Conservation (phyloP, 2,888 invertebrate species). For the Piscicola geometra region DNA sequence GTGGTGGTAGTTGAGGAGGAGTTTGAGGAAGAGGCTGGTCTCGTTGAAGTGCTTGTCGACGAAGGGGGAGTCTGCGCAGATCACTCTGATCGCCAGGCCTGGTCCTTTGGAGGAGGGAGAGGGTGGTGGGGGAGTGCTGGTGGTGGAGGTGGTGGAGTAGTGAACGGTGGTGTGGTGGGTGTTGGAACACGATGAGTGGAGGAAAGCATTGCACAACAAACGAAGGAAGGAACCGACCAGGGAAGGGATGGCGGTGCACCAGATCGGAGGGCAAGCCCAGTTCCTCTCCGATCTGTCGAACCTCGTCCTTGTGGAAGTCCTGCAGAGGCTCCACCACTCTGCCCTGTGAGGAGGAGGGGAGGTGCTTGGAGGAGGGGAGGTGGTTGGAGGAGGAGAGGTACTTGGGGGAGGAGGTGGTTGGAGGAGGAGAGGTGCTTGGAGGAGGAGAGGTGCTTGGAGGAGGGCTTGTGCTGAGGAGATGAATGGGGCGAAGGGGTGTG, state of each 20-base stretch:
- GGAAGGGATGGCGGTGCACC: conserved; percentile 94
- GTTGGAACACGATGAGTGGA: too few relatives aligned
- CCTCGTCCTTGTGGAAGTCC: conserved; percentile 99
- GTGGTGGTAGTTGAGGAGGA: too few relatives aligned
- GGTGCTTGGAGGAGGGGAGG: background rate
- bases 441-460: background rate
- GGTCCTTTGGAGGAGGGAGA: conserved; percentile 66
- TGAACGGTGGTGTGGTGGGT: background rate
- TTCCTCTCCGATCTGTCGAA: conserved; percentile 79
- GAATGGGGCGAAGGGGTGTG: too few relatives aligned
- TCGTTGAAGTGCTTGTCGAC: conserved; percentile 91
- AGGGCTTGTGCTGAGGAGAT: background rate
- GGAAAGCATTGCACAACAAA: too few relatives aligned
- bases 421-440: background rate
- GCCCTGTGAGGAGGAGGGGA: conserved; percentile 59
- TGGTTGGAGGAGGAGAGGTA: background rate
- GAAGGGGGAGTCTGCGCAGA: conserved; percentile 91
- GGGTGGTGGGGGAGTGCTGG: background rate
- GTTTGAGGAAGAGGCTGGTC: conserved; percentile 73
- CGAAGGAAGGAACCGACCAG: too few relatives aligned
- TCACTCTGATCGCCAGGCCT: conserved; percentile 88
- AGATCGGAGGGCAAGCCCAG: conserved; percentile 79
- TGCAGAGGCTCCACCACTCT: conserved; percentile 93
- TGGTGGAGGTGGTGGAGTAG: background rate
- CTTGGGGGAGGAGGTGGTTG: background rate